These are phyloP conservation scores for Hylia prasina DNA, from an alignment of 2,113 vertebrate species.

Conservation along the genomic window DNA sequence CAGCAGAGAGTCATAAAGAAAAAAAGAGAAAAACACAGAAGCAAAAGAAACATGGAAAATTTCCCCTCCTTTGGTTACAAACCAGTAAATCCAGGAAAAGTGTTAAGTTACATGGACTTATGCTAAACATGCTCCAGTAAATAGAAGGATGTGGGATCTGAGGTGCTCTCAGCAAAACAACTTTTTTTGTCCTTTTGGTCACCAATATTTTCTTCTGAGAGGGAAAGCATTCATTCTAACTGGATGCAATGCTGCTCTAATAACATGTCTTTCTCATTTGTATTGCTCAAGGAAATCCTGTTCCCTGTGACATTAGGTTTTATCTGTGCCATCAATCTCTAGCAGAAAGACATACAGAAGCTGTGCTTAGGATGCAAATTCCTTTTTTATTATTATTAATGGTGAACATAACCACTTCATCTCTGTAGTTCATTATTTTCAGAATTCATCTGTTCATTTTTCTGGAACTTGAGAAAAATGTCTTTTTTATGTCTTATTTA, in stretches of 20 bases:
- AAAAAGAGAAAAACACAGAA: not conserved
- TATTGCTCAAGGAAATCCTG: not conserved
- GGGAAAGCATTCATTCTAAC: not conserved
- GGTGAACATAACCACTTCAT: not conserved
- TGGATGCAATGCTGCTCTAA: not conserved
- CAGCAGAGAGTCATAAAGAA: not conserved
- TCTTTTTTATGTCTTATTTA: conserved; percentile 15
- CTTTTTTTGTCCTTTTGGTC: not conserved
- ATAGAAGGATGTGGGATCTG: not conserved
- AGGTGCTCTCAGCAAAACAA: not conserved
- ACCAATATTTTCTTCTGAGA: not conserved
- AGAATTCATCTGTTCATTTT: conserved; percentile 7
- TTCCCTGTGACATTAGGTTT: not conserved
- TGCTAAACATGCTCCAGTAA: fast-evolving
- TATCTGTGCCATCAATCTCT: not conserved
- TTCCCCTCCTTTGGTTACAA: not conserved
- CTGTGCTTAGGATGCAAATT: not conserved
- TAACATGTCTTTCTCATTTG: not conserved
- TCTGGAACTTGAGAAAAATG: not conserved
- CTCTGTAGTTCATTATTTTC: not conserved
- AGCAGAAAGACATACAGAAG: not conserved
- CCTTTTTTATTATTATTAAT: not conserved
- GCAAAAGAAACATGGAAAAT: not conserved
- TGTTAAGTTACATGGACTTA: not conserved
- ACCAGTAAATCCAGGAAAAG: not conserved